Evolutionary conservation across 2,888 invertebrate genomes (phyloP).

Genomic region (Mythimna impura): DNA sequence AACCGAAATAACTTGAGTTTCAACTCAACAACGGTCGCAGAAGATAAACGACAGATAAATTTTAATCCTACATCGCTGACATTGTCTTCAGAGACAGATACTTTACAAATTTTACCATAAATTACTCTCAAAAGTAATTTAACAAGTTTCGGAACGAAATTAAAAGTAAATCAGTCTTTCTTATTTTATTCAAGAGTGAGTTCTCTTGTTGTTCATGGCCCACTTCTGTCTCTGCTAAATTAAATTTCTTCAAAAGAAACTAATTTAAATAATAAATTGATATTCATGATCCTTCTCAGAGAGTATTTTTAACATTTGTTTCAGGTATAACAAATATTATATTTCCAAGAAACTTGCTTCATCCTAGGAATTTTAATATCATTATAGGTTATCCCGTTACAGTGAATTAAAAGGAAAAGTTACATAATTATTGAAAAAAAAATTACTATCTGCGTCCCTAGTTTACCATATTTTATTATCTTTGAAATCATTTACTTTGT

Average conservation of each 20-base stretch:
- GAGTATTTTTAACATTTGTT: slow-evolving; percentile 30
- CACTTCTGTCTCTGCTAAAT: slow-evolving; percentile 49
- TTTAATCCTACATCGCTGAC: slow-evolving; percentile 35
- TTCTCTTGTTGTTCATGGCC: slow-evolving; percentile 49
- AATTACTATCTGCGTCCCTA: neutral
- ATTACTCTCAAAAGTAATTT: slow-evolving; percentile 53
- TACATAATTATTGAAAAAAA: neutral
- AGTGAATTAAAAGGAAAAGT: neutral
- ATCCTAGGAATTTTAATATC: neutral
- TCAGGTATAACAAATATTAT: slow-evolving; percentile 4
- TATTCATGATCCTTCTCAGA: slow-evolving; percentile 41
- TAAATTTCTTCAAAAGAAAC: slow-evolving; percentile 52
- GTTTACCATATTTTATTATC: neutral
- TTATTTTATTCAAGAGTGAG: slow-evolving; percentile 52
- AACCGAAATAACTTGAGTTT: slow-evolving; percentile 9
- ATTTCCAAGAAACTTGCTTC: slow-evolving; percentile 8
- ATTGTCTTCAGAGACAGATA: slow-evolving; percentile 31
- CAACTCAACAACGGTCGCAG: neutral
- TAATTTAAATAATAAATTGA: slow-evolving; percentile 57
- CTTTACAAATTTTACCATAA: slow-evolving; percentile 49
- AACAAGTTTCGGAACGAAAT: slow-evolving; percentile 44
- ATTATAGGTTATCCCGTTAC: neutral
- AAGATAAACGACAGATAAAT: slow-evolving; percentile 21
- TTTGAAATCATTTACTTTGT: neutral
- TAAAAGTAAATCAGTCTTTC: slow-evolving; percentile 59